These are phyloP conservation scores for Hemichromis elongatus DNA, from an alignment of 2,113 vertebrate species.

Conservation along the genomic window DNA sequence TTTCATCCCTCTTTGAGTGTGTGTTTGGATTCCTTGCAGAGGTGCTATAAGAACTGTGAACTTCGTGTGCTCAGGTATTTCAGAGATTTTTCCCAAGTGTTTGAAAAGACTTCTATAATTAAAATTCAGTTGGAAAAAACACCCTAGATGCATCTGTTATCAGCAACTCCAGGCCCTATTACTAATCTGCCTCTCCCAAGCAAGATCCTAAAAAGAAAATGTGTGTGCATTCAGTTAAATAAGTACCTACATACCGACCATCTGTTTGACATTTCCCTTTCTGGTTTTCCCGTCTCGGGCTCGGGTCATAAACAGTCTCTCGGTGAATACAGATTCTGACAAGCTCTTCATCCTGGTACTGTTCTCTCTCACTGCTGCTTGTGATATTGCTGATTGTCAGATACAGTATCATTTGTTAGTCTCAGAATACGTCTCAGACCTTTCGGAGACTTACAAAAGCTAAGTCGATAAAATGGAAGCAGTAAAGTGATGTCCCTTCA, in stretches of 20 bases:
- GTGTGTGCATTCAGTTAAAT: slow-evolving; percentile 36
- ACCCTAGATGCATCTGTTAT: slow-evolving; percentile 44
- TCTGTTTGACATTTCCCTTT: slow-evolving; percentile 58
- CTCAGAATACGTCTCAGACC: background rate
- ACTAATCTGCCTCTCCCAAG: slow-evolving; percentile 46
- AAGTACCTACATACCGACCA: slow-evolving; percentile 52
- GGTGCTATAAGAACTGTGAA: background rate
- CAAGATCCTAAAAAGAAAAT: slow-evolving; percentile 21
- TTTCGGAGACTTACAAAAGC: background rate
- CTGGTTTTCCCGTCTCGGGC: slow-evolving; percentile 20
- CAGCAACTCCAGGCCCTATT: slow-evolving; percentile 40
- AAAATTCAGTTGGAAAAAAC: slow-evolving; percentile 1
- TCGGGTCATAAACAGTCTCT: slow-evolving; percentile 28
- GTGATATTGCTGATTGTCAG: slow-evolving; percentile 25
- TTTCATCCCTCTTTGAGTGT: background rate
- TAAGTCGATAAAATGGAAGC: background rate
- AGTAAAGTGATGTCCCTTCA: background rate
- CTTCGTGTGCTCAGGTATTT: background rate
- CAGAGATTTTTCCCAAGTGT: background rate
- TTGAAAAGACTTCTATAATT: slow-evolving; percentile 22
- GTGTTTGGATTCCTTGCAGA: background rate
- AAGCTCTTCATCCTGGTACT: background rate
- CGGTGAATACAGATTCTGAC: slow-evolving; percentile 27
- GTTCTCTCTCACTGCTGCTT: background rate
- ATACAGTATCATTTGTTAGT: slow-evolving; percentile 10